These are phyloP conservation scores for Tapirus indicus DNA, from an alignment of 2,797 vertebrate genomes.

Conservation along the genomic window DNA sequence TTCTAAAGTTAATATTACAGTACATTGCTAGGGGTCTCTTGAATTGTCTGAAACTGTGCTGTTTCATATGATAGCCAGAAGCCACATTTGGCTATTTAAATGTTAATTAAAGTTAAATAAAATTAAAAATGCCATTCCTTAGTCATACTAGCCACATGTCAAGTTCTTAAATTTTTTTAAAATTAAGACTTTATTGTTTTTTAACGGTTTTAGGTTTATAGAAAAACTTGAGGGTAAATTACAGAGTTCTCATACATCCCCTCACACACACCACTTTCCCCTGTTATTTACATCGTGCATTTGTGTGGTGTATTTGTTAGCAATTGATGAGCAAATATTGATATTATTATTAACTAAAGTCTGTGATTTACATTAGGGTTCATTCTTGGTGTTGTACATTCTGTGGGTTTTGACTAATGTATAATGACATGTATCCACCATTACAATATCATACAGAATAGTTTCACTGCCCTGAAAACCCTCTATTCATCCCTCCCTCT, in stretches of 20 bases:
- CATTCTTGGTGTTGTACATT: not conserved
- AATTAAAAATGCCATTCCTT: conserved; percentile 12
- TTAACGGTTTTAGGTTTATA: conserved; percentile 37
- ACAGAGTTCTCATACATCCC: not conserved
- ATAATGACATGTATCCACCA: not conserved
- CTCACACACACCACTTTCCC: not conserved
- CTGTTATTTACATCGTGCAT: conserved; percentile 24
- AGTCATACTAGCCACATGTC: not conserved
- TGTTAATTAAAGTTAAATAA: conserved; percentile 52
- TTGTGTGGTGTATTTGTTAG: conserved; percentile 47
- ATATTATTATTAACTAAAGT: not conserved
- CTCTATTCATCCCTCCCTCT: not conserved
- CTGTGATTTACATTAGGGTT: not conserved
- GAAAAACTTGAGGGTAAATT: conserved; percentile 38
- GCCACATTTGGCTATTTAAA: not conserved
- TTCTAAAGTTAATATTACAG: conserved; percentile 51
- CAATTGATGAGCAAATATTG: not conserved
- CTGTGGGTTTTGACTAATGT: conserved; percentile 35
- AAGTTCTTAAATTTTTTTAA: not conserved
- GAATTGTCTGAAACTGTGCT: conserved; percentile 56
- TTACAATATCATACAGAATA: not conserved
- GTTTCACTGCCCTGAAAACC: not conserved
- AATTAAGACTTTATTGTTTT: not conserved
- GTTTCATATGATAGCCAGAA: not conserved
- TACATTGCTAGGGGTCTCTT: conserved; percentile 45